phyloP scores from a whole-genome alignment of 2,888 invertebrate genomes.

The Deilephila elpenor region DNA sequence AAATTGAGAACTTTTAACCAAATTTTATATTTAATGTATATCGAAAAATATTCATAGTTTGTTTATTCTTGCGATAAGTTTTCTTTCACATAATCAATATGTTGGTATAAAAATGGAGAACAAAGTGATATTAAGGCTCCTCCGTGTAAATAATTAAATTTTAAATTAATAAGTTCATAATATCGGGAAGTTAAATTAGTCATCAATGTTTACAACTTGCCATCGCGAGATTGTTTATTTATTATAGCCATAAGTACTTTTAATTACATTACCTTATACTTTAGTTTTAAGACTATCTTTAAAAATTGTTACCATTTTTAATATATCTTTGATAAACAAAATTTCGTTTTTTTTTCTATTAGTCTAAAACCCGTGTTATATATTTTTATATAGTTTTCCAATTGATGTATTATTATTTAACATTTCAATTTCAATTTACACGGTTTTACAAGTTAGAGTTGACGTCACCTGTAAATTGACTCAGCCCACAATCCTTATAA shows the following conservation, averaged over 20 bases:
- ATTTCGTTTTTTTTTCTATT: not conserved
- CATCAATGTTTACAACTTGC: slow-evolving; percentile 50
- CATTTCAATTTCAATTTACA: too few relatives aligned
- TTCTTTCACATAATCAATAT: not conserved
- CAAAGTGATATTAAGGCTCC: slow-evolving; percentile 41
- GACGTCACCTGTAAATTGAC: not conserved
- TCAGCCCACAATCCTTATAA: too few relatives aligned
- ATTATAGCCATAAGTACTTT: slow-evolving; percentile 63
- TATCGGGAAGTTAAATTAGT: slow-evolving; percentile 39
- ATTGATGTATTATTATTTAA: too few relatives aligned
- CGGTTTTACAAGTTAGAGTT: too few relatives aligned
- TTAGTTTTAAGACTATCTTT: slow-evolving; percentile 49
- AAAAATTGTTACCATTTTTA: slow-evolving; percentile 64
- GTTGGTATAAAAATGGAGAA: not conserved
- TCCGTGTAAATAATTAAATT: slow-evolving; percentile 29
- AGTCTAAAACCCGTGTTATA: not conserved
- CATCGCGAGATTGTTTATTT: slow-evolving; percentile 65
- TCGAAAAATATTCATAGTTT: not conserved
- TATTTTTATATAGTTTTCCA: too few relatives aligned
- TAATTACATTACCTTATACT: slow-evolving; percentile 34
- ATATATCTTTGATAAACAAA: slow-evolving; percentile 44
- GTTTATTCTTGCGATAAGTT: not conserved
- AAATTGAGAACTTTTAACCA: not conserved
- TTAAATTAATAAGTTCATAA: slow-evolving; percentile 6
- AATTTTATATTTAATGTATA: not conserved